phyloP scores from a whole-genome alignment of 2,113 vertebrate species.

The Neolamprologus cancellatus region DNA sequence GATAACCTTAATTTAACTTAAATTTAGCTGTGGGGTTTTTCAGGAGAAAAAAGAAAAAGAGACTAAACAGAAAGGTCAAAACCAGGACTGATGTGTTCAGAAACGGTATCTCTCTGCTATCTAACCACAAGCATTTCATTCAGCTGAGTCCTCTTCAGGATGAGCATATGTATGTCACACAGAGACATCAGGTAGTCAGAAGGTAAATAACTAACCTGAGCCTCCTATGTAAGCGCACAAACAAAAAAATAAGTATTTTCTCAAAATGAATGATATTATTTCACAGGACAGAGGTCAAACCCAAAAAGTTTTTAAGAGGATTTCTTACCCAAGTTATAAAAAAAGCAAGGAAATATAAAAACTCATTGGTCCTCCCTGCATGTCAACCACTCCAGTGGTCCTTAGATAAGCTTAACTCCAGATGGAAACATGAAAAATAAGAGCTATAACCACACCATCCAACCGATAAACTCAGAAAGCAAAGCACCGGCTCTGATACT shows the following conservation, averaged over 20 bases:
- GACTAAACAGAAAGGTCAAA: not conserved
- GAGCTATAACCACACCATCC: not conserved
- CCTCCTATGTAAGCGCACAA: not conserved
- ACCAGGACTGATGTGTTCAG: not conserved
- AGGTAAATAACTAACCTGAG: not conserved
- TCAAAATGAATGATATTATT: not conserved
- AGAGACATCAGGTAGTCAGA: not conserved
- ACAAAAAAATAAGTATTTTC: not conserved
- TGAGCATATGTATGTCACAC: not conserved
- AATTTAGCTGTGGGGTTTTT: not conserved
- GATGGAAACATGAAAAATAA: not conserved
- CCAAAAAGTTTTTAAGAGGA: not conserved
- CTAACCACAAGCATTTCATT: not conserved
- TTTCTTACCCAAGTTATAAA: not conserved
- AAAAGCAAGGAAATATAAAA: not conserved
- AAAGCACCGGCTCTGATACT: not conserved
- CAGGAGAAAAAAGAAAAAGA: not conserved
- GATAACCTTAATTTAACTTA: not conserved
- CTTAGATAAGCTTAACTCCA: not conserved
- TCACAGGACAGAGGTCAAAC: not conserved
- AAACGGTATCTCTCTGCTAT: not conserved
- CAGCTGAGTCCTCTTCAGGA: not conserved
- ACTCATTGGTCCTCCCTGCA: conserved; percentile 9
- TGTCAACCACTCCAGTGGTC: conserved; percentile 1
- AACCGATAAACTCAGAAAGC: conserved; percentile 9